phyloP scores from a whole-genome alignment of 2,888 invertebrate species.

The Tiliacea citrago region DNA sequence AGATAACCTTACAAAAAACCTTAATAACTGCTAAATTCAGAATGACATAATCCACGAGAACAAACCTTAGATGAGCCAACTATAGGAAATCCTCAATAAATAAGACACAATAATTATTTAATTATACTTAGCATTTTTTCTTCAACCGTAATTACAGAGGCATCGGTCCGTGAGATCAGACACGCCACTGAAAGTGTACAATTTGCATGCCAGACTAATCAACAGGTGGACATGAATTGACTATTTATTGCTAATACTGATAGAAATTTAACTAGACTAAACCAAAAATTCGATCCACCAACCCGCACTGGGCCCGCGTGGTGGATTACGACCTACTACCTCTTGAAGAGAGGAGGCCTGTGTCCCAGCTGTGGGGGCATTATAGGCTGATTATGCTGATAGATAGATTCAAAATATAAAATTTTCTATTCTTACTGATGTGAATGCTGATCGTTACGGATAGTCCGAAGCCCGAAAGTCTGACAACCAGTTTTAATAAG shows the following conservation, averaged over 20 bases:
- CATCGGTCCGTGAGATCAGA: conserved; percentile 68
- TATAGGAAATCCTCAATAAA: conserved; percentile 35
- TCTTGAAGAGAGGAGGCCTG: too few relatives aligned
- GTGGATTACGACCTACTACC: too few relatives aligned
- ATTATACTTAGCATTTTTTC: conserved; percentile 47
- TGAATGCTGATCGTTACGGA: background rate
- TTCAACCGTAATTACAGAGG: conserved; percentile 49
- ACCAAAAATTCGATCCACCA: too few relatives aligned
- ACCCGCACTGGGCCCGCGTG: too few relatives aligned
- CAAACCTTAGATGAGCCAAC: background rate
- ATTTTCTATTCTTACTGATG: background rate
- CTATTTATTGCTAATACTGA: conserved; percentile 6
- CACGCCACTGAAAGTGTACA: conserved; percentile 63
- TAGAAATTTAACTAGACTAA: too few relatives aligned
- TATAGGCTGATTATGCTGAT: too few relatives aligned
- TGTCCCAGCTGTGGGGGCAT: too few relatives aligned
- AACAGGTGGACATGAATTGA: conserved; percentile 15
- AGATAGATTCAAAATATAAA: background rate
- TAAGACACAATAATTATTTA: conserved; percentile 24
- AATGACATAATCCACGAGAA: conserved; percentile 17
- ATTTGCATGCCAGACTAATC: conserved; percentile 65
- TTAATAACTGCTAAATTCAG: background rate
- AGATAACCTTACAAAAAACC: background rate
- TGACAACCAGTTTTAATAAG: too few relatives aligned
- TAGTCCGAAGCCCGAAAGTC: too few relatives aligned